Conservation (phyloP, 1,140 invertebrate species). For the Tetragnatha versicolor region DNA sequence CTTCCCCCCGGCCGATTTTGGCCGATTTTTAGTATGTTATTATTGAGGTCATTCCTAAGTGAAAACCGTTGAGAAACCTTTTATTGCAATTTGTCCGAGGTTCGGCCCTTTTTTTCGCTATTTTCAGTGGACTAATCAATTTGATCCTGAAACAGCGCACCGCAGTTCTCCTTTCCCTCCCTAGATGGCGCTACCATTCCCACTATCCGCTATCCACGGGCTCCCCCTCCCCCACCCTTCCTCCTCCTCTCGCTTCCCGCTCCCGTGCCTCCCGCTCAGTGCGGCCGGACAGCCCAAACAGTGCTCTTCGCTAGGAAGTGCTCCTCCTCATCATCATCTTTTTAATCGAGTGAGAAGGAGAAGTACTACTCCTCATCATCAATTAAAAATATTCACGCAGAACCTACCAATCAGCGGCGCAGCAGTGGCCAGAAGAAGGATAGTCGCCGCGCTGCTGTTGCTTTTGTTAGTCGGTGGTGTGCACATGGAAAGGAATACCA, state of each 20-base stretch:
- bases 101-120: not conserved
- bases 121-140: not conserved
- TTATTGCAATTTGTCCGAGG: not conserved
- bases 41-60: not conserved
- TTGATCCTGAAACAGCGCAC: not conserved
- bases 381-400: not conserved
- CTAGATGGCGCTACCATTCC: slow-evolving; percentile 10
- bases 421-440: too few relatives aligned
- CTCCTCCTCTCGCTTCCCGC: not conserved
- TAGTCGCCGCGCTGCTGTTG: too few relatives aligned
- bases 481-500: slow-evolving; percentile 24
- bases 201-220: not conserved
- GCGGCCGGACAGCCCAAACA: not conserved
- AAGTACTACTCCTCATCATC: not conserved
- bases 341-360: not conserved
- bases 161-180: not conserved
- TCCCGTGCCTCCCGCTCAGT: not conserved
- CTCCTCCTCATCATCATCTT: not conserved
- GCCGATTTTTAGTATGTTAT: not conserved
- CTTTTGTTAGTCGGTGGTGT: not conserved
- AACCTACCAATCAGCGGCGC: not conserved
- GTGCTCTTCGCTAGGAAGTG: not conserved
- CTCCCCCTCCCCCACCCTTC: slow-evolving; percentile 7
- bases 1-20: too few relatives aligned
- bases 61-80: not conserved